Evolutionary conservation across 2,888 invertebrate species (phyloP), one percentile per base, ranked within the genome.

Genomic region (Rhamnusium bicolor): DNA sequence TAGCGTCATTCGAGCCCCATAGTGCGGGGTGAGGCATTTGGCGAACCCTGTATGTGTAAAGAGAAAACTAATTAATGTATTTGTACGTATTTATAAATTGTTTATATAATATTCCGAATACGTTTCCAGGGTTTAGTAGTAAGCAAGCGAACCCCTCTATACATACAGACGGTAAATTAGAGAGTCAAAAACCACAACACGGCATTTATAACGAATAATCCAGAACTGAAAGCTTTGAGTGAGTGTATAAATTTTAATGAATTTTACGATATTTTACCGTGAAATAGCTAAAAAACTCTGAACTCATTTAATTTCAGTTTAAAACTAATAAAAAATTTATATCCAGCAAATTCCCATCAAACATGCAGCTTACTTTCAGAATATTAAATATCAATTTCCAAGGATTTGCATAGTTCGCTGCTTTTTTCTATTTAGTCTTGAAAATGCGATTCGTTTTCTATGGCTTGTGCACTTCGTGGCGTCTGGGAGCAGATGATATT

Each of bases 371-470:
- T 29, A 65, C 65, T 65, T 32, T 29, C 65, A 32, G 65, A 65
- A 65, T 65, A 65, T 65, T 65, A 65, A 65, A 65, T 65, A 65
- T 53, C 53, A 53, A 65, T 65, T 53, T 65, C 18, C 53, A 10
- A 27, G 51, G 32, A 53, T 65, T 65, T 65, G 65, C 65, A 65
- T 53, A 65, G 32, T 65, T 65, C 10, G 32, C 29, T 32, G 65
- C 29, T 29, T 65, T 65, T 53, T 65, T 63, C 49, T 63, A 63
- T 51, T 27, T 40, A 47, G 47, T 21, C 49, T 24, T 8, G 8
- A 8, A 63, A 63, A 63, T 51, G 27, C 40, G n/a, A 60, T 61
- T 16, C 12, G 18, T 40, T 47, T 47, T 61, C 24, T 56, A 56
- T 56, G 24, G 54, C 27, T 5, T 14, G 12, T 24, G 54, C 54